Base-by-base conservation (phyloP, 2,113 vertebrate species). In the Nibea albiflora region DNA sequence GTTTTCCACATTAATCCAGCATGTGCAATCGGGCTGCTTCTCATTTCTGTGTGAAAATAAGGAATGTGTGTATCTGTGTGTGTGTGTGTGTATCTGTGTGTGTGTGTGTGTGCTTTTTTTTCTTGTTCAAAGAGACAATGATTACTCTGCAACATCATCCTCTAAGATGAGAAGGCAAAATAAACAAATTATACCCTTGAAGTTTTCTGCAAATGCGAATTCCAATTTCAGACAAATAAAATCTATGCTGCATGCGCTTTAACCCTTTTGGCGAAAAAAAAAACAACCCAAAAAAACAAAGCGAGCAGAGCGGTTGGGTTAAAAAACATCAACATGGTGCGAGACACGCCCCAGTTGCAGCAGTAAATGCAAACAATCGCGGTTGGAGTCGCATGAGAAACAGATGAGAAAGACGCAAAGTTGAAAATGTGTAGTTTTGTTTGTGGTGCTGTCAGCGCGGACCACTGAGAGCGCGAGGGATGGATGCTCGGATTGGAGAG, bases 1-100 rank as follows among this genome's bases (percentile, higher is more conserved):
- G 81, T 75, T 88, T 78, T 86, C 73, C 84, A 85, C 87, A 92
- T 84, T 79, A 85, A 83, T 85, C 85, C 71, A 67, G 49, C 69
- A 78, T 81, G 85, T 81, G 76, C 73, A 54, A 84, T 65, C 0
- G 11, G 70, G 57, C 82, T 80, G 85, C 60, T 89, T 87, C 70
- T 88, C 84, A 81, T 84, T 87, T 85, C 63, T 73, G 73, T 69
- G 61, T 85, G 72, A 78, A 64, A 63, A 87, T 79, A 52, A 83
- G 80, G 88, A 80, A 83, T 82, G 86, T 66, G 53, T 87, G 57
- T 87, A 31, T 78, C 42, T 70, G 28, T 28, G 28, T 28, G 28
- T 28, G 28, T 28, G 28, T 65, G 47, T 62, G 28, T 80, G 86
- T 62, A 47, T 88, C 56, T 84, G 42, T 74, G 49, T 70, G 10